Percentiles rank a stretch among this genome's conserved stretches.
Conservation (phyloP, 2,797 vertebrate species). For the Clangula hyemalis region DNA sequence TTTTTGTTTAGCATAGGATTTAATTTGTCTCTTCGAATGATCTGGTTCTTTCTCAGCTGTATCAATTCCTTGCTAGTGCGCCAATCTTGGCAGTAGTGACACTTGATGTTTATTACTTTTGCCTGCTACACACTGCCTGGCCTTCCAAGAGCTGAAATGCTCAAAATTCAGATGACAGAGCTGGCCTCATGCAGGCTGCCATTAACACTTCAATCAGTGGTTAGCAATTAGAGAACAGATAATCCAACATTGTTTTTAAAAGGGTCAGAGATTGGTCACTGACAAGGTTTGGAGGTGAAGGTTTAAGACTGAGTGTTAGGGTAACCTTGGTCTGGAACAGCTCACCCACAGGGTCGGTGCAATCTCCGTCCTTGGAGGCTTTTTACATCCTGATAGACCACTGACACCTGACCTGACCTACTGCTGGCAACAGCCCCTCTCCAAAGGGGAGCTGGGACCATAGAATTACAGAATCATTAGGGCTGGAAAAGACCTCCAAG, state of each 20-base stretch:
- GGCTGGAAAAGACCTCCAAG: too few relatives aligned
- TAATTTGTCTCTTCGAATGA: not conserved
- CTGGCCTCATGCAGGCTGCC: not conserved
- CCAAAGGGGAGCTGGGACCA: not conserved
- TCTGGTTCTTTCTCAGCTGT: not conserved
- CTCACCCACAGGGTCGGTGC: not conserved
- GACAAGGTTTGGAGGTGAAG: not conserved
- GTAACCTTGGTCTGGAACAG: not conserved
- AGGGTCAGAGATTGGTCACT: not conserved
- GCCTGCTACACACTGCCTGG: not conserved
- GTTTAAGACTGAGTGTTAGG: not conserved
- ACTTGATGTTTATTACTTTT: not conserved
- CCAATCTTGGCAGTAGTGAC: not conserved
- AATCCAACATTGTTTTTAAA: not conserved
- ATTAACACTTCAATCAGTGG: not conserved
- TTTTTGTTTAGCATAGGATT: not conserved
- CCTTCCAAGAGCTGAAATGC: not conserved
- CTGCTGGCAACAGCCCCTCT: not conserved
- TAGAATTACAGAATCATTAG: too few relatives aligned
- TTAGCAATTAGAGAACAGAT: not conserved
- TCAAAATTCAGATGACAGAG: not conserved
- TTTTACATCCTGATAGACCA: not conserved
- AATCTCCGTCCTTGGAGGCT: not conserved
- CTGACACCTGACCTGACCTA: not conserved
- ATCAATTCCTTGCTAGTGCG: not conserved